Base-by-base conservation (phyloP, 2,113 vertebrate species). In the Megaceryle torquata region DNA sequence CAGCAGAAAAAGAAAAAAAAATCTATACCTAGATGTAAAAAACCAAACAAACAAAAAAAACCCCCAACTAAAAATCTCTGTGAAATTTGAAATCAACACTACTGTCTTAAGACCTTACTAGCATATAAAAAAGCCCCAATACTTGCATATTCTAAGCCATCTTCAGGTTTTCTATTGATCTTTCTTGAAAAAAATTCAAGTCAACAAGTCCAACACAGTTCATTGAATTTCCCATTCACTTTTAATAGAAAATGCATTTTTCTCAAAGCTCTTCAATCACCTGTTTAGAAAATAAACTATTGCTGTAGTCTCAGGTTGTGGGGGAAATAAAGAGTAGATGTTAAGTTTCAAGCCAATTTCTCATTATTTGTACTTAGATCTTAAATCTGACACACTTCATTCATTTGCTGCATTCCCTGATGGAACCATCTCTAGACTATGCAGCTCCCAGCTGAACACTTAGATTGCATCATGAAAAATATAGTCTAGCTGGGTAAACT, bases 321-420 rank as follows among this genome's bases (percentile, higher is more conserved):
- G 11, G 11, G 76, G 54, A 53, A 53, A 71, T 6, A 20, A 44
- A 24, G 70, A n/a, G 11, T 0, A 67, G 48, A 63, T 9, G 53
- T 17, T 11, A 9, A 11, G 31, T 50, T 54, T 28, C 7, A 9
- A 71, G 57, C 8, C 37, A 31, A 8, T 14, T 2, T 7, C 8
- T 37, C 37, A 57, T 0, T 17, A 35, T 26, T 33, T 3, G 44
- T 9, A 15, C 41, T 26, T 0, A 3, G 16, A 13, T 6, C 25
- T 17, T 4, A n/a, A 0, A 9, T 22, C 46, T 0, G 41, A 26
- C 44, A 46, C 57, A 11, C 65, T 15, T 3, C 79, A 11, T 25
- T 57, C 37, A 6, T 6, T 6, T 1, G 9, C 54, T 3, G 39
- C 44, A 7, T 16, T 86, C 60, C 37, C 75, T 4, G 43, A 4